phyloP scores from a whole-genome alignment of 2,888 invertebrate genomes.

The Leucoma salicis region DNA sequence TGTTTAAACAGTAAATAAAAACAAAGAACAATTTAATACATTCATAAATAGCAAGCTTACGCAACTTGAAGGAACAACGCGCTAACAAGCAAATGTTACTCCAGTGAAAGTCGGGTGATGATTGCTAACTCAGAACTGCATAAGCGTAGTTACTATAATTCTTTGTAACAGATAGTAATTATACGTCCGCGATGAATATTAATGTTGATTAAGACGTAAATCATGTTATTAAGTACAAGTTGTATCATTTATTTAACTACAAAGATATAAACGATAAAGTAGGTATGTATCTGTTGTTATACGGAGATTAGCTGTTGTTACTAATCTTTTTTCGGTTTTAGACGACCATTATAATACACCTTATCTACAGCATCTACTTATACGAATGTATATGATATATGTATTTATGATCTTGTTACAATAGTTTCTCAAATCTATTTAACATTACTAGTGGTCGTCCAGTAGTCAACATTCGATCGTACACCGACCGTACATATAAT shows the following conservation, averaged over 20 bases:
- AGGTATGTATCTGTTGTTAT: neutral
- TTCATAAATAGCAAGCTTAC: constrained; percentile 18
- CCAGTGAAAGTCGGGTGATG: constrained; percentile 34
- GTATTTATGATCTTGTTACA: too few relatives aligned
- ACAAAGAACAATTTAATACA: neutral
- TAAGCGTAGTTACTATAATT: constrained; percentile 13
- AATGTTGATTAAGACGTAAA: neutral
- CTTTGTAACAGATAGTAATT: constrained; percentile 24
- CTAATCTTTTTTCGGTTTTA: too few relatives aligned
- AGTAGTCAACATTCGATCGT: too few relatives aligned
- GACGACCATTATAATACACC: too few relatives aligned
- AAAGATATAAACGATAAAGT: neutral
- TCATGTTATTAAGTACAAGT: neutral
- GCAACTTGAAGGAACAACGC: constrained; percentile 30
- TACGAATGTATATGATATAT: too few relatives aligned
- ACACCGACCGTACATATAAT: too few relatives aligned
- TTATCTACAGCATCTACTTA: too few relatives aligned
- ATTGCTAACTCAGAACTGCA: constrained; percentile 28
- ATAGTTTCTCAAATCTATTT: too few relatives aligned
- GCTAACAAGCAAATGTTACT: constrained; percentile 29
- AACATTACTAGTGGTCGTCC: too few relatives aligned
- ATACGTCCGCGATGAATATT: constrained; percentile 30
- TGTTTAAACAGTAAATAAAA: too few relatives aligned
- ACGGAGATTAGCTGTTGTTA: neutral
- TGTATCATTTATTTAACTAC: neutral